A percentile compares a stretch with the other conserved stretches of the same genome.
Conservation (phyloP, 2,888 invertebrate genomes). For the Eretmocerus hayati region DNA sequence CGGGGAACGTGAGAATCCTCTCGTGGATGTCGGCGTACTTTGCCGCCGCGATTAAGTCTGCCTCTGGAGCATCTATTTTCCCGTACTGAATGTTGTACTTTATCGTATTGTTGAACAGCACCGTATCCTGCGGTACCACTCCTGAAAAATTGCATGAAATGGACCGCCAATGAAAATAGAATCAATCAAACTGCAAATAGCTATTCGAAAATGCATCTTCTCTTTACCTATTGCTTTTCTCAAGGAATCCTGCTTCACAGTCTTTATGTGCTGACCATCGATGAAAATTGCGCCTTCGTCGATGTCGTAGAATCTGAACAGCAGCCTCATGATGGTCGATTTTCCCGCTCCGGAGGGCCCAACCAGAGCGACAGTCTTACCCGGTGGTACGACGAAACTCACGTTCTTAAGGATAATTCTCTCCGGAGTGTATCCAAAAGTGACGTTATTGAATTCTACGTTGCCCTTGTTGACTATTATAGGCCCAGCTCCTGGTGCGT, state of each 20-base stretch:
- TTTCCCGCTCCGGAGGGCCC: conserved; percentile 91
- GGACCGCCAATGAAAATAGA: too few relatives aligned
- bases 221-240: conserved; percentile 63
- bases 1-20: conserved; percentile 83
- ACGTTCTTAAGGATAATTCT: conserved; percentile 68
- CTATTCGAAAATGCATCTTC: not conserved
- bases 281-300: conserved; percentile 78
- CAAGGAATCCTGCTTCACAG: conserved; percentile 78
- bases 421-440: conserved; percentile 82
- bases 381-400: conserved; percentile 72
- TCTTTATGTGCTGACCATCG: conserved; percentile 82
- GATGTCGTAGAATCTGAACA: conserved; percentile 96
- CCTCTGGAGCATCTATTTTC: conserved; percentile 65
- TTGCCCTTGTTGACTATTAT: conserved; percentile 63
- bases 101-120: conserved; percentile 88
- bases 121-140: conserved; percentile 96
- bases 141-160: conserved; percentile 40
- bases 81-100: conserved; percentile 95
- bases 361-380: conserved; percentile 80
- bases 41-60: conserved; percentile 83
- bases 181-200: not conserved
- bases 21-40: conserved; percentile 91
- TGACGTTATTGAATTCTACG: conserved; percentile 84
- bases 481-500: conserved; percentile 71
- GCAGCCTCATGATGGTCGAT: conserved; percentile 87